phyloP scores from a whole-genome alignment of 2,888 invertebrate genomes.

The Perithous albicinctus region DNA sequence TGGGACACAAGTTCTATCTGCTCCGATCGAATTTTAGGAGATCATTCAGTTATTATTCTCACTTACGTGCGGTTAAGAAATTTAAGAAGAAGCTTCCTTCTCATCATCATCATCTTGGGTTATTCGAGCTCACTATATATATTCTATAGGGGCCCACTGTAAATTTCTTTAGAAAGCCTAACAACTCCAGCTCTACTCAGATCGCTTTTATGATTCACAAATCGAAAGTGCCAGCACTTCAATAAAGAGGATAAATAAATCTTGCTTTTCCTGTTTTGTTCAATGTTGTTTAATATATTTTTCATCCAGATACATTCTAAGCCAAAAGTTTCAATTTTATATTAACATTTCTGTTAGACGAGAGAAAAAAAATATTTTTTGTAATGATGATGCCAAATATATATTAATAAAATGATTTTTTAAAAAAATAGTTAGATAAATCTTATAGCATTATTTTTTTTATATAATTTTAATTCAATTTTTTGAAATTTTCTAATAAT shows the following conservation, averaged over 20 bases:
- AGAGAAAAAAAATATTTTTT: too few species aligned
- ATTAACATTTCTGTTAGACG: too few species aligned
- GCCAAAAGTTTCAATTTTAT: too few species aligned
- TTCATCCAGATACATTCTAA: too few species aligned
- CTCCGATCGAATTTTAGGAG: conserved; percentile 23
- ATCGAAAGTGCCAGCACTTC: conserved; percentile 11
- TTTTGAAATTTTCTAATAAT: too few species aligned
- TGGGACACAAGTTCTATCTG: background rate
- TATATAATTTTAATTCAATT: too few species aligned
- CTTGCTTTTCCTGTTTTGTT: background rate
- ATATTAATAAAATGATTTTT: too few species aligned
- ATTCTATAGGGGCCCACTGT: conserved; percentile 43
- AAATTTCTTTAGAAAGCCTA: background rate
- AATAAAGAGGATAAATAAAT: conserved; percentile 8
- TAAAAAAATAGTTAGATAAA: too few species aligned
- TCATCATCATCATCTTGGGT: conserved; percentile 1
- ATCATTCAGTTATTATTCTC: conserved; percentile 9
- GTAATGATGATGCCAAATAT: too few species aligned
- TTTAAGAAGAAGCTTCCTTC: conserved; percentile 50
- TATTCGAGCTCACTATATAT: conserved; percentile 32
- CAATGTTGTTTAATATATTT: conserved; percentile 3
- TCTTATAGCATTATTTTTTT: too few species aligned
- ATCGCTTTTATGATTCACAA: conserved; percentile 1
- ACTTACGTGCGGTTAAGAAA: conserved; percentile 13
- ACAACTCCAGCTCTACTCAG: conserved; percentile 4